A percentile compares a stretch with the other conserved stretches of the same genome.
phyloP scores from a whole-genome alignment of 2,113 vertebrate genomes.

The Xiphorhynchus elegans region DNA sequence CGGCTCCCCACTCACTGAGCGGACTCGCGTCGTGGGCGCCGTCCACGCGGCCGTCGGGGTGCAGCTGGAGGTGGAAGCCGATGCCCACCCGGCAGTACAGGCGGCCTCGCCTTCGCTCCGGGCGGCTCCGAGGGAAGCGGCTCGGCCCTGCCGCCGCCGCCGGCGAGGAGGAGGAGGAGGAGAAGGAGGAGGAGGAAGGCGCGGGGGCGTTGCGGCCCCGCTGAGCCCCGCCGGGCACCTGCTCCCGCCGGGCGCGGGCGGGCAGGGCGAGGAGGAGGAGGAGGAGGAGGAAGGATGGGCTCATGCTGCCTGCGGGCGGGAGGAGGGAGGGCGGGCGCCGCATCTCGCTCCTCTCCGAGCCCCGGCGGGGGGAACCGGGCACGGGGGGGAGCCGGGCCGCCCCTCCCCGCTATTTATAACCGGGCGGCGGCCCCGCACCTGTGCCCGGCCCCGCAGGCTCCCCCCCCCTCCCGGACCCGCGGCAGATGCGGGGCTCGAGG shows the following conservation, averaged over 20 bases:
- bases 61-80: slow-evolving; percentile 97
- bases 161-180: background rate
- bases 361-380: background rate
- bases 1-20: slow-evolving; percentile 84
- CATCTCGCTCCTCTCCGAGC: slow-evolving; percentile 75
- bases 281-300: slow-evolving; percentile 80
- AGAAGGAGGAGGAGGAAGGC: slow-evolving; percentile 20
- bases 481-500: slow-evolving; percentile 39
- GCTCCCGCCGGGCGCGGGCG: slow-evolving; percentile 65
- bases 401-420: slow-evolving; percentile 88
- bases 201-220: slow-evolving; percentile 14
- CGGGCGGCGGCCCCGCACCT: slow-evolving; percentile 58
- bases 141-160: slow-evolving; percentile 49
- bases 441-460: background rate
- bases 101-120: slow-evolving; percentile 91
- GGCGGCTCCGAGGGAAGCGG: slow-evolving; percentile 78
- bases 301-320: slow-evolving; percentile 85
- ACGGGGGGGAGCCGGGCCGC: background rate
- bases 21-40: slow-evolving; percentile 90
- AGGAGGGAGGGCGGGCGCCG: slow-evolving; percentile 68
- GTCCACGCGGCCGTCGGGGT: slow-evolving; percentile 93
- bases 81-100: slow-evolving; percentile 95
- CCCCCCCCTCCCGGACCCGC: background rate
- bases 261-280: slow-evolving; percentile 78
- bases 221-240: slow-evolving; percentile 5